Percentiles rank a stretch among this genome's conserved stretches.
phyloP scores from a whole-genome alignment of 2,888 invertebrate species.

The Trissonchulus sp. region DNA sequence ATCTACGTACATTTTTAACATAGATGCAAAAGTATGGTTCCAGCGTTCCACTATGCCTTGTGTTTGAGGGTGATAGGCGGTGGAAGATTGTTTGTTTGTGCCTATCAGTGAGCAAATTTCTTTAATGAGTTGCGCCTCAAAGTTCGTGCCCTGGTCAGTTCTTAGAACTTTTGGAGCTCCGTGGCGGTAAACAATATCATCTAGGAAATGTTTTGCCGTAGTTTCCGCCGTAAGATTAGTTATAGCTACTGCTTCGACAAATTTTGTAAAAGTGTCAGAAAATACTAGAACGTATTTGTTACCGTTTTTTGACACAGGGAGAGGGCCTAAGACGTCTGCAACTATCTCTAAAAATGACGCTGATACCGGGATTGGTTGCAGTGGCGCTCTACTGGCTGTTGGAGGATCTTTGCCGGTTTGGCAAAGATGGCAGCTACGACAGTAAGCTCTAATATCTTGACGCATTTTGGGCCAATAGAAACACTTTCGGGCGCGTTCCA shows the following conservation, averaged over 20 bases:
- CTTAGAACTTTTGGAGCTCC: neutral
- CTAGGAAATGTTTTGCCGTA: conserved; percentile 22
- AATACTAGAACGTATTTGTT: conserved; percentile 39
- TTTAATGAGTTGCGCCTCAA: conserved; percentile 2
- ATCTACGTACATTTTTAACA: conserved; percentile 23
- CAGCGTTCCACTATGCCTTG: conserved; percentile 35
- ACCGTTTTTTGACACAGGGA: conserved; percentile 29
- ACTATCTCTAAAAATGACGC: conserved; percentile 38
- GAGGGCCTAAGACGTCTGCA: conserved; percentile 37
- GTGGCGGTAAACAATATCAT: neutral
- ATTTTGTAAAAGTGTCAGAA: conserved; percentile 21
- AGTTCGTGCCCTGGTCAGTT: neutral
- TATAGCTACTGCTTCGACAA: neutral
- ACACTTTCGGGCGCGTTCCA: neutral
- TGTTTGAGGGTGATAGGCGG: conserved; percentile 26
- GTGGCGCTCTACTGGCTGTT: conserved; percentile 12
- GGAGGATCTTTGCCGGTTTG: neutral
- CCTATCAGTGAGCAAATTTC: neutral
- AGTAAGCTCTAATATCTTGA: neutral
- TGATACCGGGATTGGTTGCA: conserved; percentile 29
- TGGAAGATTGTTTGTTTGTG: neutral
- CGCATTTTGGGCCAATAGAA: neutral
- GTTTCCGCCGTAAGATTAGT: neutral
- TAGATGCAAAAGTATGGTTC: conserved; percentile 33
- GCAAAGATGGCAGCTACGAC: neutral